phyloP scores from a whole-genome alignment of 2,888 invertebrate species.

The Chrysina gloriosa region DNA sequence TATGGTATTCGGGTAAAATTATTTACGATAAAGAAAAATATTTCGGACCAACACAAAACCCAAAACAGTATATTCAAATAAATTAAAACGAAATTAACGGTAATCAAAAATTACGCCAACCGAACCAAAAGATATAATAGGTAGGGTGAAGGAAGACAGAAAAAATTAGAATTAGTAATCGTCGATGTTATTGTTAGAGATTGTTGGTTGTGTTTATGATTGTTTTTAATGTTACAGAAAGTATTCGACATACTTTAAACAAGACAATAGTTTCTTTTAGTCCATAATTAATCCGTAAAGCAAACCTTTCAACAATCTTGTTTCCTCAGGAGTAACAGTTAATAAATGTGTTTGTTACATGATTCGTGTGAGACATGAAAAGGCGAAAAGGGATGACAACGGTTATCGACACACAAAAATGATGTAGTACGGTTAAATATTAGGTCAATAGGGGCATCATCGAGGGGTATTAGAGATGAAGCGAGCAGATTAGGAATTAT shows the following conservation, averaged over 20 bases:
- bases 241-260: slow-evolving; percentile 10
- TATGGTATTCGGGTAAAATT: neutral
- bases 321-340: slow-evolving; percentile 62
- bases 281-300: slow-evolving; percentile 4
- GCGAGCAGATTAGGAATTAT: slow-evolving; percentile 4
- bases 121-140: slow-evolving; percentile 34
- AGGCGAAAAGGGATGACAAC: slow-evolving; percentile 36
- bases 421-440: slow-evolving; percentile 24
- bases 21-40: slow-evolving; percentile 17
- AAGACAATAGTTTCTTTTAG: slow-evolving; percentile 12
- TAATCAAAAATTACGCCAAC: slow-evolving; percentile 1
- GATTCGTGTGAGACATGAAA: slow-evolving; percentile 2
- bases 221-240: slow-evolving; percentile 18
- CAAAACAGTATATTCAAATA: slow-evolving; percentile 9
- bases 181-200: slow-evolving; percentile 23
- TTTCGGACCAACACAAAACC: neutral
- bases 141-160: slow-evolving; percentile 42
- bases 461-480: neutral
- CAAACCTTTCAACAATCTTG: slow-evolving; percentile 40
- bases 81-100: slow-evolving; percentile 24
- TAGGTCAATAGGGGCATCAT: neutral
- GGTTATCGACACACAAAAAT: slow-evolving; percentile 44
- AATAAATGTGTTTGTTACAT: slow-evolving; percentile 49
- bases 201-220: slow-evolving; percentile 14
- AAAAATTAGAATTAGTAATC: slow-evolving; percentile 47